phyloP scores from a whole-genome alignment of 2,113 vertebrate species.

The Pipra filicauda region DNA sequence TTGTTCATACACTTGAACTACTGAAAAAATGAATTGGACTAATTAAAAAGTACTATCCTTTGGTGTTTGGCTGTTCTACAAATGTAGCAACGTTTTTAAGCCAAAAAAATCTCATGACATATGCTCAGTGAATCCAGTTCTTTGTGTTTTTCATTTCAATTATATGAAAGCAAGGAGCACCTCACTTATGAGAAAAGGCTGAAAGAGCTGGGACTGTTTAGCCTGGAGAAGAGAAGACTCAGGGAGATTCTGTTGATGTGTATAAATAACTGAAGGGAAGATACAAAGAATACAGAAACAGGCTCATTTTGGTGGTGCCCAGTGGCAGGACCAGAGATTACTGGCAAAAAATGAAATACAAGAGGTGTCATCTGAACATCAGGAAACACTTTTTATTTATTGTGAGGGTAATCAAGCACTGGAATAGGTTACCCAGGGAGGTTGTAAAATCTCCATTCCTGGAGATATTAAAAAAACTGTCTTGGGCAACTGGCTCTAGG shows the following conservation, averaged over 20 bases:
- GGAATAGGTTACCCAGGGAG: not conserved
- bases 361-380: not conserved
- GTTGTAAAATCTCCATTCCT: not conserved
- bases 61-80: not conserved
- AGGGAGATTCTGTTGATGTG: not conserved
- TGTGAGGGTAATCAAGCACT: not conserved
- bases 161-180: not conserved
- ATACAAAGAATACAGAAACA: not conserved
- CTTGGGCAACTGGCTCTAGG: not conserved
- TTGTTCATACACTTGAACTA: constrained; percentile 8
- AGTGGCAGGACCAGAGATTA: not conserved
- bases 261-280: not conserved
- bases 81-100: not conserved
- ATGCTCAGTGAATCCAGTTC: not conserved
- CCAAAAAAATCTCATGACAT: not conserved
- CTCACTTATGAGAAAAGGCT: not conserved
- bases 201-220: not conserved
- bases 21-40: constrained; percentile 28
- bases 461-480: not conserved
- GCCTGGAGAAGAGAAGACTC: not conserved
- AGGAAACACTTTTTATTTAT: not conserved
- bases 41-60: not conserved
- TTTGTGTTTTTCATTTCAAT: not conserved
- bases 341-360: not conserved
- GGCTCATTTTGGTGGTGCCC: not conserved